A percentile compares a stretch with the other conserved stretches of the same genome.
These are phyloP conservation scores for Incurvaria masculella DNA, from an alignment of 2,888 invertebrate species.

Conservation along the genomic window DNA sequence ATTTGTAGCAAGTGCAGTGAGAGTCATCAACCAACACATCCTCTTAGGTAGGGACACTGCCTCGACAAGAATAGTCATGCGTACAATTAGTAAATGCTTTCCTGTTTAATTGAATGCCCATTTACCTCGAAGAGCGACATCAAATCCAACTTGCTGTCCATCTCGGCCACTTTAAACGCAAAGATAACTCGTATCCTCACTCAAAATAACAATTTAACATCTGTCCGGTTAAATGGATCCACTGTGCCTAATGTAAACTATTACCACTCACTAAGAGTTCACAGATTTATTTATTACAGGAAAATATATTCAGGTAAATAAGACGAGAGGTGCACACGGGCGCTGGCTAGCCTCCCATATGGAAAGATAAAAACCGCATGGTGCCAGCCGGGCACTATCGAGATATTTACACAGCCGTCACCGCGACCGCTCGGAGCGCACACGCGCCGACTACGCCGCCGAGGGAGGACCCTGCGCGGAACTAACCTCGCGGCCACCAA, in stretches of 20 bases:
- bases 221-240: not conserved
- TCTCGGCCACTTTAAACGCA: conserved; percentile 23
- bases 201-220: not conserved
- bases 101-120: conserved; percentile 6
- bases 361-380: not conserved
- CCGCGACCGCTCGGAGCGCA: not conserved
- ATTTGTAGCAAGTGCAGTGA: no score
- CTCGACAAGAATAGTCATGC: no score
- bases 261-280: not conserved
- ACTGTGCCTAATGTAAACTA: not conserved
- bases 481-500: no score
- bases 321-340: not conserved
- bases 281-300: not conserved
- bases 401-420: not conserved
- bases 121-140: conserved; percentile 51
- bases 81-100: no score
- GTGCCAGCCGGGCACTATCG: not conserved
- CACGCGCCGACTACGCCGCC: not conserved
- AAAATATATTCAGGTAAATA: not conserved
- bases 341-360: not conserved
- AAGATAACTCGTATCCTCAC: not conserved
- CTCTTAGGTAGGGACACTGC: no score
- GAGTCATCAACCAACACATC: no score
- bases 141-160: conserved; percentile 52
- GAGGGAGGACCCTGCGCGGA: not conserved